Percentiles rank a stretch among this genome's conserved stretches.
Evolutionary conservation across 2,888 invertebrate species (phyloP).

Genomic region (Druceiella hillmani): DNA sequence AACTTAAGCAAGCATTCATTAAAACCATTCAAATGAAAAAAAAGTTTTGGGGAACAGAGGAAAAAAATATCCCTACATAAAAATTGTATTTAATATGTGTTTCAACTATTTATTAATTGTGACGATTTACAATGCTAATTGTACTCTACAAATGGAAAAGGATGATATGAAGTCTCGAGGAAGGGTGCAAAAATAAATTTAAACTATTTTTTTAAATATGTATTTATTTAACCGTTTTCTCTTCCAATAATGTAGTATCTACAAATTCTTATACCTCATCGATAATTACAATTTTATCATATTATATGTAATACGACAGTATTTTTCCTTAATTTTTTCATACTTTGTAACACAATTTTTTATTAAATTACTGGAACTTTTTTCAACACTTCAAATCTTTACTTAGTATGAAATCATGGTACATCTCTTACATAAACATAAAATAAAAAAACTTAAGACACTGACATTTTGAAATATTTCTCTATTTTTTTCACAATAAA

Average conservation of each 20-base stretch:
- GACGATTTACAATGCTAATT: no score
- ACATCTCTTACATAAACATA: constrained; percentile 1
- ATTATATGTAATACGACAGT: background rate
- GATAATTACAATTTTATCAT: background rate
- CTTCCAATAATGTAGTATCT: constrained; percentile 4
- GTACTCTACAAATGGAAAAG: no score
- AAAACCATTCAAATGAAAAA: no score
- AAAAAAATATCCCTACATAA: no score
- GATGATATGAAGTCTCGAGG: no score
- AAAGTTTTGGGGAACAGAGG: no score
- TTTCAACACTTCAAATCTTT: constrained; percentile 2
- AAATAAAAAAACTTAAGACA: no score
- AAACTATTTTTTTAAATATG: background rate
- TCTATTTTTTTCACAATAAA: no score
- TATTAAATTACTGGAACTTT: constrained; percentile 1
- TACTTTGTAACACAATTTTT: constrained; percentile 1
- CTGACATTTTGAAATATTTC: no score
- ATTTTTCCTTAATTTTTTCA: background rate
- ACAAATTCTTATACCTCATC: background rate
- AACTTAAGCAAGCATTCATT: no score
- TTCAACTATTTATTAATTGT: no score
- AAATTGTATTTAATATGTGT: no score
- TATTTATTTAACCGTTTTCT: constrained; percentile 5
- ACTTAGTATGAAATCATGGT: background rate
- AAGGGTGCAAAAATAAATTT: background rate